Evolutionary conservation across 2,797 vertebrate genomes (phyloP), one percentile per base, ranked within the genome.

Genomic region (Alcedo atthis): DNA sequence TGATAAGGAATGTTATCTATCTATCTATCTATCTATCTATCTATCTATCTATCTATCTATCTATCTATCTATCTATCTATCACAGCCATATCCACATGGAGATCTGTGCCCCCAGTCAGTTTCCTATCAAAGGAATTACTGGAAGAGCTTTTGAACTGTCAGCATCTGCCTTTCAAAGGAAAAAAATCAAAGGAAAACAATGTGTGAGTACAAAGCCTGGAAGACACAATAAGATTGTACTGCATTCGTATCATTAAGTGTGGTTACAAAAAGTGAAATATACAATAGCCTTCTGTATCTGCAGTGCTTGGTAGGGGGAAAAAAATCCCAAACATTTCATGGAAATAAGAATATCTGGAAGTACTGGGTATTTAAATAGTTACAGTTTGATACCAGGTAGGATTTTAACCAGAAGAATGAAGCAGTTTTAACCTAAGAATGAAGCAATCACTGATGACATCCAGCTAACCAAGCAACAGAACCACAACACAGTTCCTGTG

Each of bases 111-210:
- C 68, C 7, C 8, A 93, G 89, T 69, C 92, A 81, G 75, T 84
- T 94, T 85, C 54, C 85, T 81, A 93, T 86, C 92, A 79, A 69
- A 75, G 84, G 83, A 92, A 93, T 78, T 90, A 92, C 35, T 1
- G 62, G 63, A 89, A 83, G 80, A 90, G 88, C 85, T 93, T 96
- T 90, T 88, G 95, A 96, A 96, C 92, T 90, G 93, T 87, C 95
- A 95, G 87, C 32, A 85, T 93, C 86, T 66, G 76, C 61, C 92
- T 87, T 90, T 81, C 95, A 95, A 85, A 92, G 90, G 37, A 89
- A 77, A 93, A 92, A 57, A 94, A 96, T 95, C 90, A 95, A 94
- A 95, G 93, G 93, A 90, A 93, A 95, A 94, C 75, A 92, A 86
- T 71, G 78, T 2, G 15, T 2, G 3, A 90, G 81, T 67, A 93